phyloP scores from a whole-genome alignment of 2,797 vertebrate species.

The Melanotaenia boesemani region DNA sequence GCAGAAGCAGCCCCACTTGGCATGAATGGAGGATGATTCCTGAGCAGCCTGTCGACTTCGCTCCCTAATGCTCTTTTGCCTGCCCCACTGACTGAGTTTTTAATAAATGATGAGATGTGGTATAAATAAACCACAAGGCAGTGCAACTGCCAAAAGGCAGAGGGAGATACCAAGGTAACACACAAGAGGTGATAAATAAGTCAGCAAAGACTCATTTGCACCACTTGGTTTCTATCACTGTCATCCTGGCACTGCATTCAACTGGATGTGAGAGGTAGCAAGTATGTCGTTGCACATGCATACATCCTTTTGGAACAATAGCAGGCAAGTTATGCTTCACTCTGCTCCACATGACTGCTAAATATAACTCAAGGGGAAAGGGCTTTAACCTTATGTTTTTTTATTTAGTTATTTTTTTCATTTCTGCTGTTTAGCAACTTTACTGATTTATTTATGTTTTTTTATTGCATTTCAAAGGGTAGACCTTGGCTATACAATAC shows the following conservation, averaged over 20 bases:
- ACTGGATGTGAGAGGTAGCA: conserved; percentile 50
- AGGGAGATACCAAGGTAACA: conserved; percentile 82
- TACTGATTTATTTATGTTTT: not conserved
- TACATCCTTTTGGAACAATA: conserved; percentile 42
- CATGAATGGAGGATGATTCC: conserved; percentile 79
- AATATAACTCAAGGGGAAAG: conserved; percentile 50
- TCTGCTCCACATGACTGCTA: conserved; percentile 30
- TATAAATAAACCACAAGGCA: conserved; percentile 88
- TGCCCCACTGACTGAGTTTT: conserved; percentile 89
- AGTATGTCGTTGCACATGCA: conserved; percentile 26
- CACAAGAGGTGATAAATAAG: conserved; percentile 83
- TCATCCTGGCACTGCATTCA: conserved; percentile 36
- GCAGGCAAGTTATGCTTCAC: conserved; percentile 28
- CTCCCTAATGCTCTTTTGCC: conserved; percentile 78
- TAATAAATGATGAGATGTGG: conserved; percentile 87
- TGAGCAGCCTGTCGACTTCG: conserved; percentile 77
- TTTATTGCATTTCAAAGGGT: conserved; percentile 7
- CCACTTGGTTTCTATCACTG: conserved; percentile 70
- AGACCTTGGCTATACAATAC: not conserved
- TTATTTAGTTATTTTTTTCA: conserved; percentile 13
- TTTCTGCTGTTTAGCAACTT: not conserved
- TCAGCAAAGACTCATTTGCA: conserved; percentile 83
- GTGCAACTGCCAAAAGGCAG: conserved; percentile 81
- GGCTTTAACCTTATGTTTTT: conserved; percentile 24
- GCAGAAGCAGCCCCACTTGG: conserved; percentile 82